Evolutionary conservation across 2,113 vertebrate species (phyloP), one percentile per base, ranked within the genome.

Genomic region (Columba livia): DNA sequence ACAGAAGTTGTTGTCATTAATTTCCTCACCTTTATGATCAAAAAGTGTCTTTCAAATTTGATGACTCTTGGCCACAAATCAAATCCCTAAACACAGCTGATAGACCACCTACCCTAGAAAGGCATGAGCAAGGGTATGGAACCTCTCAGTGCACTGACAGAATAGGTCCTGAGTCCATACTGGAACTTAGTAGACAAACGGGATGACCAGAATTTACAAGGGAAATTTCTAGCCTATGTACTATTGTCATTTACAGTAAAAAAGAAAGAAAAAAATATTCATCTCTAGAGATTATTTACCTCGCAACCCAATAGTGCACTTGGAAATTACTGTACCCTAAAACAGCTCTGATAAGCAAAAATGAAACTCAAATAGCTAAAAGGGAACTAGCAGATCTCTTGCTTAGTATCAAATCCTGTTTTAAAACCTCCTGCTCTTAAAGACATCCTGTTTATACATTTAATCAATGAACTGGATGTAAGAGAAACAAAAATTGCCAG

Each of bases 361-460:
- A 94, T 90, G 97, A 98, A 98, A 98, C 97, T 97, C 94, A 82
- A 95, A 93, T 85, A 96, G 91, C 93, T 94, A 97, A 98, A 98
- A 97, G 92, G 98, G 97, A 98, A 98, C 97, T 97, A 97, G 93
- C 90, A 94, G 66, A 67, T 80, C 75, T 97, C 95, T 97, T 95
- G 56, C 95, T 89, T 86, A 95, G 97, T 97, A 97, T 97, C 98
- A 97, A 98, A 98, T 98, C 97, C 98, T 97, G 96, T 98, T 98
- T 97, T 98, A 97, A 94, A 85, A 70, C 92, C 92, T 97, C 97
- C 97, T 92, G 96, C 97, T 97, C 96, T 97, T 97, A 98, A 96
- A 98, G 97, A 94, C 92, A 97, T 97, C 97, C 97, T 97, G 93
- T 97, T 96, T 97, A 96, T 97, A 96, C 92, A 96, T 90, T 97